Evolutionary conservation across 2,888 invertebrate genomes (phyloP).

Genomic region (Dynastes grantii): DNA sequence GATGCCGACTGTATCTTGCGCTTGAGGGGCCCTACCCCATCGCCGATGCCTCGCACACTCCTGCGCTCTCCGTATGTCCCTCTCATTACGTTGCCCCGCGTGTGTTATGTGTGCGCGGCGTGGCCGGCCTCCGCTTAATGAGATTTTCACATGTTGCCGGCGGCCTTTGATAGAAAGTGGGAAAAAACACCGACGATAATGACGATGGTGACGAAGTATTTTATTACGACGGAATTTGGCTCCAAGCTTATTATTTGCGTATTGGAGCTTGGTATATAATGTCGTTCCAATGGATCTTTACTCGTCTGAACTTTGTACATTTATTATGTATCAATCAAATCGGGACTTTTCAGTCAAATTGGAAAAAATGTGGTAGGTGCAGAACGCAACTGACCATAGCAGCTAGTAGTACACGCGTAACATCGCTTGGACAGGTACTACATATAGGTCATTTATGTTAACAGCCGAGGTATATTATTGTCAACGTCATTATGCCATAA

Average conservation of each 20-base stretch:
- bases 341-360: too few species aligned
- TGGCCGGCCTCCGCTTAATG: conserved; percentile 49
- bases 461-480: too few species aligned
- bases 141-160: conserved; percentile 52
- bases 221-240: conserved; percentile 42
- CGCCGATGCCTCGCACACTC: conserved; percentile 18
- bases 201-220: conserved; percentile 46
- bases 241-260: conserved; percentile 10
- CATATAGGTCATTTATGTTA: too few species aligned
- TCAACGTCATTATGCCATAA: too few species aligned
- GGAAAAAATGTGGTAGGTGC: too few species aligned
- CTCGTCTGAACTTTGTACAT: too few species aligned
- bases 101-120: conserved; percentile 38
- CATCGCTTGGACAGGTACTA: too few species aligned
- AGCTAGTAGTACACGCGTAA: too few species aligned
- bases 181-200: conserved; percentile 40
- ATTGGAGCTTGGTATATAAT: too few species aligned
- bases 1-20: conserved; percentile 30
- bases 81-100: conserved; percentile 38
- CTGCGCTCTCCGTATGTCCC: conserved; percentile 21
- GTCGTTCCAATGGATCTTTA: too few species aligned
- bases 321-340: too few species aligned
- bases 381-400: too few species aligned
- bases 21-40: conserved; percentile 23
- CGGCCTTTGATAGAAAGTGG: conserved; percentile 46